A percentile compares a stretch with the other conserved stretches of the same genome.
Conservation (phyloP, 2,888 invertebrate genomes). For the Tenthredo amoena region DNA sequence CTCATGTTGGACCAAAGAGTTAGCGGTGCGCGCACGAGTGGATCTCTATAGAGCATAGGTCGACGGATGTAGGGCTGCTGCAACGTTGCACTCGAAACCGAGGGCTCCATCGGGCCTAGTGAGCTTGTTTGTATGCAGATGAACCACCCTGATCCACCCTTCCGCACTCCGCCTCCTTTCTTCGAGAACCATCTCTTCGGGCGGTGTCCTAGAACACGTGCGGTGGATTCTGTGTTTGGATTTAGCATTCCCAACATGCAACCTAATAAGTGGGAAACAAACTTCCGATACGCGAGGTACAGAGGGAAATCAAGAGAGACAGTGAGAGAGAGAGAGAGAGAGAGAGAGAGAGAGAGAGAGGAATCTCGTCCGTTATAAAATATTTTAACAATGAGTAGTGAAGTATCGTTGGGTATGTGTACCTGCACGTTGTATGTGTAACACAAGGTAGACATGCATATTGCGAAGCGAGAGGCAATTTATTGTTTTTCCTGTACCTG, state of each 20-base stretch:
- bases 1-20: conserved; percentile 67
- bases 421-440: background rate
- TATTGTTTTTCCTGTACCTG: conserved; percentile 28
- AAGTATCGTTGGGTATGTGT: background rate
- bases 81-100: conserved; percentile 40
- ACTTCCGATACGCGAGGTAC: conserved; percentile 47
- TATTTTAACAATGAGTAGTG: conserved; percentile 18
- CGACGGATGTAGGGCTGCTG: conserved; percentile 48
- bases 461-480: conserved; percentile 42
- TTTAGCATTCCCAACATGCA: conserved; percentile 51
- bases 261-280: conserved; percentile 51
- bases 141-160: conserved; percentile 59
- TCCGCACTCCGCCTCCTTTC: background rate
- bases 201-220: conserved; percentile 48
- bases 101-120: conserved; percentile 60
- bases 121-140: conserved; percentile 77
- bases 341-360: background rate
- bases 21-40: conserved; percentile 70
- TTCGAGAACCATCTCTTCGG: conserved; percentile 13
- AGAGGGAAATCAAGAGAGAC: background rate
- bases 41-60: conserved; percentile 58
- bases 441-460: conserved; percentile 3
- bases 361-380: background rate
- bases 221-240: conserved; percentile 45
- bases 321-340: background rate